Base-by-base conservation (phyloP, 2,113 vertebrate species). In the Erythrolamprus reginae region DNA sequence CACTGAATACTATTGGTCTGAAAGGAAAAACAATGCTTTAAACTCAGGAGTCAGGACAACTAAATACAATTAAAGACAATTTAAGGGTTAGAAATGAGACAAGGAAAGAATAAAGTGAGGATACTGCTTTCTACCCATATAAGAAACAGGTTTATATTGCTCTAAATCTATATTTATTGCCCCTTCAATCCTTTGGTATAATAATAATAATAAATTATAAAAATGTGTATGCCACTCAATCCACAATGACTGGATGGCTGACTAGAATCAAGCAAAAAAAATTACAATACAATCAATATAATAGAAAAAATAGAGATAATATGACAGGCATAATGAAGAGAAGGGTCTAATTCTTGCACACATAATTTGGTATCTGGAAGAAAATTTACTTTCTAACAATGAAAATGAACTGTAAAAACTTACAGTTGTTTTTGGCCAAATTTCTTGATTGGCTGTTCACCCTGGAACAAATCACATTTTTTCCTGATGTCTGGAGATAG, bases 381-480 rank as follows among this genome's bases (percentile, higher is more conserved):
- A 38, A 42, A 21, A 77, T 21, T 42, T 77, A 77, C 70, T 21
- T 77, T 77, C 8, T 86, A 47, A 45, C 5, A 33, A 15, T 86
- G 28, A 45, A 51, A 23, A 61, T 56, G 24, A 84, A 89, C 51
- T 52, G 65, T 26, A 77, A 88, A 24, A 50, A 96, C 98, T 98
- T 94, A 99, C 98, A 96, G 92, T 26, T 96, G 95, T 53, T 95
- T 96, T n/a, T 97, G 95, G 28, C 95, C 89, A 0, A 89, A 28
- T 1, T 94, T 96, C 93, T 97, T 98, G 9, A 95, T 90, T 15
- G 98, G 96, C 89, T 99, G 98, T 90, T 98, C 98, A 82, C 93
- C 97, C 94, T 98, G 98, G 92, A 98, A 96, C 98, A 97, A 97
- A 38, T 97, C 97, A 47, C 99, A 99, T 90, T 98, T 97, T 93